Percentiles rank a stretch among this genome's conserved stretches.
Evolutionary conservation across 1,140 invertebrate species (phyloP).

Genomic region (Sarcophaga bullata): DNA sequence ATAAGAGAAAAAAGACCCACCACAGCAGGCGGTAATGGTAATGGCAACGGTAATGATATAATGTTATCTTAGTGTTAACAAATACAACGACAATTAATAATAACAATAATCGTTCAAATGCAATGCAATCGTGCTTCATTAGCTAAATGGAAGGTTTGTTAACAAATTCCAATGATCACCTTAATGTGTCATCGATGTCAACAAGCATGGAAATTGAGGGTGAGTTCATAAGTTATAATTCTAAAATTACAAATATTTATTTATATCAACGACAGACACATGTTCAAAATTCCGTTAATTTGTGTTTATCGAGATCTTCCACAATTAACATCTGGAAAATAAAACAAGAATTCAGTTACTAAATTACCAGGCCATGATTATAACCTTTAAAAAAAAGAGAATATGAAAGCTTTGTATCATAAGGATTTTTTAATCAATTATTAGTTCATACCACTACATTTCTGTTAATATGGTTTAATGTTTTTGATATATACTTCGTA

Average conservation of each 20-base stretch:
- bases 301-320: background rate
- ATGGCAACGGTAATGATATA: background rate
- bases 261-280: too few species aligned
- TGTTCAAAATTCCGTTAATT: background rate
- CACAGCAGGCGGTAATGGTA: conserved; percentile 44
- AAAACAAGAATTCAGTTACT: too few species aligned
- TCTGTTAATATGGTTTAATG: too few species aligned
- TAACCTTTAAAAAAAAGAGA: too few species aligned
- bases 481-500: too few species aligned
- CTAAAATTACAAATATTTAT: too few species aligned
- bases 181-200: conserved; percentile 56
- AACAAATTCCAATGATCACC: conserved; percentile 53
- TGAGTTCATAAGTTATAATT: conserved; percentile 32
- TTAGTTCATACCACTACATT: too few species aligned
- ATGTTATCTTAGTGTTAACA: conserved; percentile 42
- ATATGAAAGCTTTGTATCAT: too few species aligned
- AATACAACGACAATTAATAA: conserved; percentile 41
- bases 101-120: conserved; percentile 55
- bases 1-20: conserved; percentile 62
- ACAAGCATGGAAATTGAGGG: conserved; percentile 61
- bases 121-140: conserved; percentile 71
- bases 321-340: too few species aligned
- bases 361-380: too few species aligned
- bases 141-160: conserved; percentile 67
- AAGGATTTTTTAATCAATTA: too few species aligned